Evolutionary conservation across 2,888 invertebrate species (phyloP).

Genomic region (Oscheius sp.): DNA sequence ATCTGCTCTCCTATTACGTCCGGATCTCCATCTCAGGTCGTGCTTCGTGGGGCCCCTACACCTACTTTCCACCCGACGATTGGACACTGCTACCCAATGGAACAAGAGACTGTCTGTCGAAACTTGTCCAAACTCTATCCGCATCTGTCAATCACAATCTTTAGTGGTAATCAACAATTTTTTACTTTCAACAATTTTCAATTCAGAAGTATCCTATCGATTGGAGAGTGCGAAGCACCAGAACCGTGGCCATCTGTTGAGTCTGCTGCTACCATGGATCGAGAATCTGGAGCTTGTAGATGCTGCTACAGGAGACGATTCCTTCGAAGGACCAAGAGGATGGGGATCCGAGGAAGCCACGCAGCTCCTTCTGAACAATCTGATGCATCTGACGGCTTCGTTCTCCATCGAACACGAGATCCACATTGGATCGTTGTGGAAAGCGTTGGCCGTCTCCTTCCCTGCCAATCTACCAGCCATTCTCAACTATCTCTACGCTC

Average conservation of each 20-base stretch:
- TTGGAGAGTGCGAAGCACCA: conserved; percentile 95
- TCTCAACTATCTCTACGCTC: conserved; percentile 92
- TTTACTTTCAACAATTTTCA: conserved; percentile 23
- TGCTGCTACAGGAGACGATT: conserved; percentile 60
- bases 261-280: conserved; percentile 94
- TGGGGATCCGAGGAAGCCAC: conserved; percentile 99
- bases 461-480: conserved; percentile 96
- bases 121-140: conserved; percentile 94
- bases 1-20: conserved; percentile 31
- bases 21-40: conserved; percentile 25
- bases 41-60: neutral
- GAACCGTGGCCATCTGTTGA: conserved; percentile 88
- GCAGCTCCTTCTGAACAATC: conserved; percentile 98
- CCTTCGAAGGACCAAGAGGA: conserved; percentile 77
- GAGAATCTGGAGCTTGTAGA: conserved; percentile 98
- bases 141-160: conserved; percentile 98
- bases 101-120: conserved; percentile 88
- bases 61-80: conserved; percentile 4
- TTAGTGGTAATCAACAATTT: conserved; percentile 83
- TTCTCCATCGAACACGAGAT: conserved; percentile 95
- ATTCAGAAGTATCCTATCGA: conserved; percentile 91
- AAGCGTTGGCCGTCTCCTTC: conserved; percentile 93
- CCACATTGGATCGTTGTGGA: conserved; percentile 95
- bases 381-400: conserved; percentile 92
- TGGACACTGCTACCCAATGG: conserved; percentile 81